phyloP scores from a whole-genome alignment of 1,140 invertebrate species.

The Hydropsyche tenuis region DNA sequence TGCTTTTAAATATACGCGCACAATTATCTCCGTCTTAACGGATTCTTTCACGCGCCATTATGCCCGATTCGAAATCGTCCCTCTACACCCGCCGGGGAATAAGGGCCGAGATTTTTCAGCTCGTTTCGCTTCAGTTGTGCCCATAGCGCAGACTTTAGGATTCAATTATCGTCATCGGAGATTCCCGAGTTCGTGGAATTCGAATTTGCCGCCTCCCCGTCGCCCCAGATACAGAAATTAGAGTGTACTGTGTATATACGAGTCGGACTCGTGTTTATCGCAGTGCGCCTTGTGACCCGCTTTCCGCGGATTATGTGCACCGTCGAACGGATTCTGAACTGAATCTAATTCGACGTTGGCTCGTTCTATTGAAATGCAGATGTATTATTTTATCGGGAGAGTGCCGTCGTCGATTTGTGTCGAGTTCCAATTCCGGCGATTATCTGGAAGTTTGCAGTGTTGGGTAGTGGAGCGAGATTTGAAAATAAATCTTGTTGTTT shows the following conservation, averaged over 20 bases:
- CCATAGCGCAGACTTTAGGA: background rate
- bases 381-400: background rate
- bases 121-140: background rate
- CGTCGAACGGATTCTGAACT: background rate
- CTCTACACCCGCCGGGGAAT: background rate
- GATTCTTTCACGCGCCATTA: conserved; percentile 19
- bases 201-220: background rate
- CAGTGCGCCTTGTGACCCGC: background rate
- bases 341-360: background rate
- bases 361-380: background rate
- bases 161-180: conserved; percentile 12
- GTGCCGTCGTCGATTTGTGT: too few species aligned
- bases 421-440: too few species aligned
- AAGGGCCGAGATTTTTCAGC: background rate
- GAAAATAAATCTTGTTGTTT: too few species aligned
- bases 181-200: background rate
- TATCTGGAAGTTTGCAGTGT: too few species aligned
- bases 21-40: conserved; percentile 13
- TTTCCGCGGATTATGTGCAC: background rate
- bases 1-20: conserved; percentile 8
- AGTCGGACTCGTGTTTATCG: background rate
- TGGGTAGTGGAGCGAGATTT: too few species aligned
- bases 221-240: too few species aligned
- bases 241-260: too few species aligned
- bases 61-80: background rate